These are phyloP conservation scores for Dorcus hopei DNA, from an alignment of 2,888 invertebrate genomes.

Conservation along the genomic window DNA sequence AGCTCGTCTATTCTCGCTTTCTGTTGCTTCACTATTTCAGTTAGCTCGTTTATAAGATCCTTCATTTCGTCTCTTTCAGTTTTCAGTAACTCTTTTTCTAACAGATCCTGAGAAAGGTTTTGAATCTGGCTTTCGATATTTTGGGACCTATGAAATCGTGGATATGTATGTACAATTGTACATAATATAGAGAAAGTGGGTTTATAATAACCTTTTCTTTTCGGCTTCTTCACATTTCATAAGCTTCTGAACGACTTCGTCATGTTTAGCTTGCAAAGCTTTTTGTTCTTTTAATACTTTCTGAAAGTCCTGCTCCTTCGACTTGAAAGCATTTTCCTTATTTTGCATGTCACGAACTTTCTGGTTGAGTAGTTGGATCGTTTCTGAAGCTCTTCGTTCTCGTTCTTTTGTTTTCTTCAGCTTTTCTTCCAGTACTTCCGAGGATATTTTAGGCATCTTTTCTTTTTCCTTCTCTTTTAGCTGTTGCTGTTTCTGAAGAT, in stretches of 20 bases:
- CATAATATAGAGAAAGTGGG: neutral
- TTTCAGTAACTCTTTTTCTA: constrained; percentile 17
- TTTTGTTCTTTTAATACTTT: constrained; percentile 12
- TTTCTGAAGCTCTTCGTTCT: constrained; percentile 12
- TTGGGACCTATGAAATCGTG: neutral
- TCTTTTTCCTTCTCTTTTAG: neutral
- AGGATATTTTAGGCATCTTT: constrained; percentile 4
- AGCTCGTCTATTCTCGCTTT: constrained; percentile 21
- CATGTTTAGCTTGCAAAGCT: constrained; percentile 19
- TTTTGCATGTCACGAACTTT: constrained; percentile 14
- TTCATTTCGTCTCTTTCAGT: constrained; percentile 24
- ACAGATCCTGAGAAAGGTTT: constrained; percentile 10
- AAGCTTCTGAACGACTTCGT: constrained; percentile 13
- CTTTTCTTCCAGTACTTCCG: constrained; percentile 6
- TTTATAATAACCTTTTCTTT: constrained; percentile 11
- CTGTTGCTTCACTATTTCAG: constrained; percentile 19
- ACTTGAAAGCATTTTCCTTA: constrained; percentile 5
- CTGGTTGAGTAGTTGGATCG: constrained; percentile 8
- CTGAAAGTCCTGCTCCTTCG: constrained; percentile 17
- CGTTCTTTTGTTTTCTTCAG: constrained; percentile 14
- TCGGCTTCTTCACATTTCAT: constrained; percentile 14
- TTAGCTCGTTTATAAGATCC: constrained; percentile 19
- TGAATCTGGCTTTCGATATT: constrained; percentile 20
- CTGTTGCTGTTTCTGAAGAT: constrained; percentile 6
- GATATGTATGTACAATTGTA: neutral